Conservation (phyloP, 2,888 invertebrate species). For the Rhogogaster chlorosoma region DNA sequence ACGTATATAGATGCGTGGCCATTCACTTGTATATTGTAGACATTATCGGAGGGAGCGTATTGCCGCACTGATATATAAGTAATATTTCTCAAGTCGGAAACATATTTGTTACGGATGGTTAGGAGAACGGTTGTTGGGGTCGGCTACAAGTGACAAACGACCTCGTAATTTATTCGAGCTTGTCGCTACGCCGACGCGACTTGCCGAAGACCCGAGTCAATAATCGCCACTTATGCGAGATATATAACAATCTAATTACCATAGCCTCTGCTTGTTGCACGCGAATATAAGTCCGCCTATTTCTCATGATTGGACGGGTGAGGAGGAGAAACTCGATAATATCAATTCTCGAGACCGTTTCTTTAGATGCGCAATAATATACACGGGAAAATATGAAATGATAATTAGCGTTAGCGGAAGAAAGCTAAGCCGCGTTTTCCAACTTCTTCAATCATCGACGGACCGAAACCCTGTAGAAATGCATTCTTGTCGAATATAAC, state of each 20-base stretch:
- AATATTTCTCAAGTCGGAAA: constrained; percentile 44
- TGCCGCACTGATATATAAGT: constrained; percentile 23
- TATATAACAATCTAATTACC: constrained; percentile 16
- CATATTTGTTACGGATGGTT: constrained; percentile 50
- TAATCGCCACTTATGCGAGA: constrained; percentile 24
- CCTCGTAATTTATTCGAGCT: constrained; percentile 44
- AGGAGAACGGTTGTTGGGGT: constrained; percentile 33
- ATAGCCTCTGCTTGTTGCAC: constrained; percentile 13
- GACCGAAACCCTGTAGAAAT: not conserved
- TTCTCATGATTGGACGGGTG: not conserved
- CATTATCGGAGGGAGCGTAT: not conserved
- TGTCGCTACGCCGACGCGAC: constrained; percentile 34
- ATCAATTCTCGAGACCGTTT: not conserved
- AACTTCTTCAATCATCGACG: not conserved
- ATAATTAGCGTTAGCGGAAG: not conserved
- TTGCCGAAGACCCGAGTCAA: constrained; percentile 27
- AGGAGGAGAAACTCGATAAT: not conserved
- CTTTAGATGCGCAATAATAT: not conserved
- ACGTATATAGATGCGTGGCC: not conserved
- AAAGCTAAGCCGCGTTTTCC: not conserved
- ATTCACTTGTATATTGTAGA: not conserved
- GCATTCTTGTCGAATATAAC: not conserved
- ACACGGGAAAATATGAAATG: not conserved
- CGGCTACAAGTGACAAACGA: constrained; percentile 45
- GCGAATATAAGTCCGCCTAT: constrained; percentile 6